Evolutionary conservation across 2,113 vertebrate genomes (phyloP).

Genomic region (Rhinogobius similis): DNA sequence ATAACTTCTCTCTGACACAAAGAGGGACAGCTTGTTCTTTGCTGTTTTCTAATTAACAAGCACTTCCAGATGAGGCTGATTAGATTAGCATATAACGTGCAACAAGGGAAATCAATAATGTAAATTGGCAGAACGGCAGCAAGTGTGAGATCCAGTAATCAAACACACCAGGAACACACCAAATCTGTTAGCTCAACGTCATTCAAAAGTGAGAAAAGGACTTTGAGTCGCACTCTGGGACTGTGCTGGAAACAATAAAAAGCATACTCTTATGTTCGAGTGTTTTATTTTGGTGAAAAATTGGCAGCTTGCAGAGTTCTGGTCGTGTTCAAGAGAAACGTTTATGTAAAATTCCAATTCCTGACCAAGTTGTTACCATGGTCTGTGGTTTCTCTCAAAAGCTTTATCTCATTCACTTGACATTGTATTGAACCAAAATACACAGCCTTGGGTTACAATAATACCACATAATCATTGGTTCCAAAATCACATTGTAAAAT

Average conservation of each 20-base stretch:
- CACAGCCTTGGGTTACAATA: neutral
- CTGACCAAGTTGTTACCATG: too few relatives aligned
- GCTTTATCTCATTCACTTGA: neutral
- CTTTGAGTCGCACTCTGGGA: too few relatives aligned
- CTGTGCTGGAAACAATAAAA: too few relatives aligned
- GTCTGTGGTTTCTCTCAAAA: too few relatives aligned
- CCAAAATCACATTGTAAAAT: neutral
- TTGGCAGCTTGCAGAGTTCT: too few relatives aligned
- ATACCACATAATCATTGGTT: neutral
- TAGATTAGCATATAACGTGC: slow-evolving; percentile 48
- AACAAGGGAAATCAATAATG: slow-evolving; percentile 47
- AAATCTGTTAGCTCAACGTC: slow-evolving; percentile 14
- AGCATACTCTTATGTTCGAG: too few relatives aligned
- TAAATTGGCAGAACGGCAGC: slow-evolving; percentile 25
- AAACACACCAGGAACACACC: slow-evolving; percentile 26
- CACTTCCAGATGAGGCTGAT: slow-evolving; percentile 44
- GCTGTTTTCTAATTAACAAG: slow-evolving; percentile 53
- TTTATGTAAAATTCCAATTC: too few relatives aligned
- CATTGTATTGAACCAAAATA: neutral
- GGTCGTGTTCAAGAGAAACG: too few relatives aligned
- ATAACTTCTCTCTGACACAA: slow-evolving; percentile 25
- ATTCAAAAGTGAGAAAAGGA: neutral
- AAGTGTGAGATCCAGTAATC: slow-evolving; percentile 24
- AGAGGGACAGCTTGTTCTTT: slow-evolving; percentile 34
- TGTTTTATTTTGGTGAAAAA: too few relatives aligned